Base-by-base conservation (phyloP, 1,140 invertebrate species). In the Anastrepha obliqua region DNA sequence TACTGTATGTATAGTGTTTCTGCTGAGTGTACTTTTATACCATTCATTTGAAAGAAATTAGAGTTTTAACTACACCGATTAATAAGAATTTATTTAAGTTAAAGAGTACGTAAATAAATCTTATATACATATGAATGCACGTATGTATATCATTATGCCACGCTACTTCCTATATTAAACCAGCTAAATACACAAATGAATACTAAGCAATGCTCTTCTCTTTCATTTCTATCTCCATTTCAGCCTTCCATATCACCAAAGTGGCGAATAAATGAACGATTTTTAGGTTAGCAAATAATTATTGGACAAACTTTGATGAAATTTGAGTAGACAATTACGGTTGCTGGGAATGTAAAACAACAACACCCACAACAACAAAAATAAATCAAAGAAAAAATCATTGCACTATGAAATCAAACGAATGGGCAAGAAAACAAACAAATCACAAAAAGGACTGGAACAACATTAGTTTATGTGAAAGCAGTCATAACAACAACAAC, bases 241-340 rank as follows among this genome's bases (percentile, higher is more conserved):
- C 74, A 81, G 74, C 3, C 55, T 81, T 42, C 42, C n/a, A 11
- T 20, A 20, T 55, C 74, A 55, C 55, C 15, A 29, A 58, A 55
- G 15, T 81, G 47, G 20, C 20, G n/a, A 55, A 81, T 55, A 51
- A 81, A 55, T 81, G 74, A 81, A 81, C 74, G 17, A 81, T 55
- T 81, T 29, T 6, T 13, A 55, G 4, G n/a, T 17, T 2, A 51
- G 74, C 74, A 81, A 81, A 81, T 55, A 81, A 55, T 8, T 15
- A 81, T 55, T 13, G 74, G 47, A 58, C 17, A 55, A 55, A n/a
- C 74, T 51, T 81, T 81, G 74, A 20, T 81, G 74, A 81, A 81
- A 81, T 81, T 81, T 81, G 47, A 74, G 67, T 44, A 81, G 47
- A 81, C 74, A 81, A 81, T 55, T 81, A 81, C 17, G 44, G 20